Evolutionary conservation across 1,140 invertebrate genomes (phyloP), one percentile per base, ranked within the genome.

Genomic region (Bilobella aurantiaca): DNA sequence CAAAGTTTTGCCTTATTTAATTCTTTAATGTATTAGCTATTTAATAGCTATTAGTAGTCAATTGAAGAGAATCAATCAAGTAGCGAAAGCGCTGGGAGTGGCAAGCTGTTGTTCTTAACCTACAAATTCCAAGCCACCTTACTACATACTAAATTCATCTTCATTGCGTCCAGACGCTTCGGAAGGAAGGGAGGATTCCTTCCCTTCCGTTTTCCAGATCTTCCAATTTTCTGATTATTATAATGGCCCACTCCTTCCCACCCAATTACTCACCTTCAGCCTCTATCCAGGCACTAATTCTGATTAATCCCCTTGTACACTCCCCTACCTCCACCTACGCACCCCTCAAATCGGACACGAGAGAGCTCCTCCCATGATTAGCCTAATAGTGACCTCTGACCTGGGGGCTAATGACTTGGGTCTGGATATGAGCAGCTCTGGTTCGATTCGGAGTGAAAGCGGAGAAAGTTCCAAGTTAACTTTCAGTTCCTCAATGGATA

Each of bases 221-320:
- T 42, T 42, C 34, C 34, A 58, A 29, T 58, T 29, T 58, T 58
- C 21, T 31, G 27, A 58, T 58, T 58, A 58, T 58, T 58, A 58
- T 58, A 58, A 58, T 58, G 57, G 57, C 3, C 21, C 30, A 3
- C 27, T 58, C 57, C 57, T 31, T 58, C 57, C 57, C 3, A 58
- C 57, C 8, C 57, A 58, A 31, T 31, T 58, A 58, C 29, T 58
- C 29, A 12, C 28, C 28, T 31, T 31, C 57, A 58, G 8, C 14
- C 49, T 56, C 49, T 14, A n/a, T n/a, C n/a, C 34, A 12, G 34
- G 8, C 49, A 53, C 21, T 23, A 53, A 23, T 53, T 53, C 49
- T 12, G 49, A 53, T 53, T 53, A 53, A 53, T 53, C 49, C 23
- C 23, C 49, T 53, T 18, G 34, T 42, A 42, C 34, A 8, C 18